Base-by-base conservation (phyloP, 2,113 vertebrate species). In the Dromaius novaehollandiae region DNA sequence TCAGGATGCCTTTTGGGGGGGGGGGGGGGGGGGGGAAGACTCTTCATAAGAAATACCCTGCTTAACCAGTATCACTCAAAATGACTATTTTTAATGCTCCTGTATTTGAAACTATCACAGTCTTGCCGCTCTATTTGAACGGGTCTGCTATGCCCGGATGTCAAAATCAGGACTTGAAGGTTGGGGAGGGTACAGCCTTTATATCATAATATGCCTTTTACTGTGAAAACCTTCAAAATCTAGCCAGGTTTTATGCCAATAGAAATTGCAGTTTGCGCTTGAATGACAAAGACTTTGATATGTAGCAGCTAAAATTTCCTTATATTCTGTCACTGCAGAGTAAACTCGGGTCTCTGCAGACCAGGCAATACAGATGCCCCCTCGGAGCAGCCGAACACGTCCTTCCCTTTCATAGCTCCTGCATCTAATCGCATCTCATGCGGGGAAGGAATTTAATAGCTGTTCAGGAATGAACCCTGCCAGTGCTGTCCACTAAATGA, bases 211-310 rank as follows among this genome's bases (percentile, higher is more conserved):
- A 28, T 28, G 82, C 95, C 88, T 95, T 94, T 93, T 95, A 46
- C 81, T 78, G 96, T 94, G 96, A 92, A 96, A 97, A 95, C 92
- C 93, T 94, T 96, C 95, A 95, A 94, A 95, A 96, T 88, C 68
- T 15, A 86, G 73, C 95, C 90, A 88, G 95, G 93, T 94, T 94
- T 88, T 22, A 91, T 36, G 9, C 82, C 91, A 88, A 96, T 90
- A 95, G 95, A 96, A 94, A 96, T 81, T 86, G 79, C 5, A 4
- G 88, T 86, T 97, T 92, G 92, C 93, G 80, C 93, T 94, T 50
- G 90, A 94, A 55, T 1, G 79, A 88, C 90, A 91, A 83, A 93
- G 96, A 51, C 88, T 96, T 95, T 90, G 96, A 96, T 97, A 93
- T 94, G 95, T 96, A 96, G 90, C 92, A 90, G 95, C 36, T 88